Evolutionary conservation across 2,888 invertebrate species (phyloP).

Genomic region (Zhuqinia jingwanae): DNA sequence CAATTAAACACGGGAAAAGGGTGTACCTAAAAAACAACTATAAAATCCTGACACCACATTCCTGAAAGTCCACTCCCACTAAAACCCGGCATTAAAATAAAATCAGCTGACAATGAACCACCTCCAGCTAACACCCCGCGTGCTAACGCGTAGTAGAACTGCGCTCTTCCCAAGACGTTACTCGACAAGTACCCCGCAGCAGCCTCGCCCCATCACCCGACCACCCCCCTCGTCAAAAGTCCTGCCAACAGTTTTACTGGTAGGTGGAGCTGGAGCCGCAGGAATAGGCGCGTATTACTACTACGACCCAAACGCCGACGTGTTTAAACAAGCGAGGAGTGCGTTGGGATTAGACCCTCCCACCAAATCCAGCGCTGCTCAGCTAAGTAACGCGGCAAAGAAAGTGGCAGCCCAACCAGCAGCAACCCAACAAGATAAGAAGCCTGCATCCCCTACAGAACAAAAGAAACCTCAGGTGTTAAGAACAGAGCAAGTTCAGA

Average conservation of each 20-base stretch:
- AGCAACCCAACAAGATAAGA: not conserved
- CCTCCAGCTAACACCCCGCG: no score
- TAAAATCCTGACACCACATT: no score
- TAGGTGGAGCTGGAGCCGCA: constrained; percentile 10
- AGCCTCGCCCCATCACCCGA: not conserved
- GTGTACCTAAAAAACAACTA: no score
- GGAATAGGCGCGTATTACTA: constrained; percentile 40
- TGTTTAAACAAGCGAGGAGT: constrained; percentile 31
- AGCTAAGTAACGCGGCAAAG: not conserved
- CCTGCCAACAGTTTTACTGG: not conserved
- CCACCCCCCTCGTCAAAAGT: not conserved
- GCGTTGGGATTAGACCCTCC: not conserved
- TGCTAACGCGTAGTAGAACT: not conserved
- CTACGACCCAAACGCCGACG: constrained; percentile 42
- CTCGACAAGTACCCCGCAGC: not conserved
- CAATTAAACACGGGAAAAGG: no score
- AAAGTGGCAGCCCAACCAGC: not conserved
- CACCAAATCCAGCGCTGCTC: not conserved
- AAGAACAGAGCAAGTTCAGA: not conserved
- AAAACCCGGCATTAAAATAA: not conserved
- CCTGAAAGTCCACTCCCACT: no score
- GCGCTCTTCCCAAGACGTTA: not conserved
- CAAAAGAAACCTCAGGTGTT: not conserved
- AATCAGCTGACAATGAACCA: not conserved
- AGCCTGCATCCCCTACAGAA: not conserved